Base-by-base conservation (phyloP, 2,797 vertebrate genomes). In the Thalassophryne amazonica region DNA sequence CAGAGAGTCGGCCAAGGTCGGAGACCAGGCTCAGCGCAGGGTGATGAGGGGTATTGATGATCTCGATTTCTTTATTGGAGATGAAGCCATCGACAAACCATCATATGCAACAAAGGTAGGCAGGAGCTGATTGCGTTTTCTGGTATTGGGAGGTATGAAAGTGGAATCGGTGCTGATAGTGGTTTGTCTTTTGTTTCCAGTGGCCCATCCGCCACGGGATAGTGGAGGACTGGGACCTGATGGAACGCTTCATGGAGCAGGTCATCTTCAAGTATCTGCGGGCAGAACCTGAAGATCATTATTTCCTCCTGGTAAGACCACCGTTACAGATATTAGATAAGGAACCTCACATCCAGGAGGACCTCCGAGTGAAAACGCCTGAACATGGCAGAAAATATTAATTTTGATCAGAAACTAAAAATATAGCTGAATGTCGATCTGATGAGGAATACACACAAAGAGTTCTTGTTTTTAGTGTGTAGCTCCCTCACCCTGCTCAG, bases 41-140 rank as follows among this genome's bases (percentile, higher is more conserved):
- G 95, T 98, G 89, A 95, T 96, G 94, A 99, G 94, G 86, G 97
- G 97, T 1, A 95, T 99, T 3, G 97, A 99, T 39, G 97, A 99
- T 70, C 87, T 99, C 84, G 97, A 99, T 78, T 99, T 99, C 86
- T 98, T 92, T 89, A 99, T 99, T 38, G 97, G 97, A 39, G 97
- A 99, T 9, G 97, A 99, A 89, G 97, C 95, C 81, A 96, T 99
- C 76, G 97, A 99, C 76, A 99, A 98, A 76, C 96, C 97, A 13
- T 94, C 92, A 7, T 99, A 99, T 30, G 90, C 97, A 66, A 99
- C 97, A 52, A 98, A 99, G 93, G 97, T 97, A 89, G 38, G 25
- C 5, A 0, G 9, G 0, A 5, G 4, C 12, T 2, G 5, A 4
- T 3, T 5, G 4, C 3, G 4, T 3, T n/a, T 34, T 1, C 1